Evolutionary conservation across 2,888 invertebrate species (phyloP).

Genomic region (Elmis aenea): DNA sequence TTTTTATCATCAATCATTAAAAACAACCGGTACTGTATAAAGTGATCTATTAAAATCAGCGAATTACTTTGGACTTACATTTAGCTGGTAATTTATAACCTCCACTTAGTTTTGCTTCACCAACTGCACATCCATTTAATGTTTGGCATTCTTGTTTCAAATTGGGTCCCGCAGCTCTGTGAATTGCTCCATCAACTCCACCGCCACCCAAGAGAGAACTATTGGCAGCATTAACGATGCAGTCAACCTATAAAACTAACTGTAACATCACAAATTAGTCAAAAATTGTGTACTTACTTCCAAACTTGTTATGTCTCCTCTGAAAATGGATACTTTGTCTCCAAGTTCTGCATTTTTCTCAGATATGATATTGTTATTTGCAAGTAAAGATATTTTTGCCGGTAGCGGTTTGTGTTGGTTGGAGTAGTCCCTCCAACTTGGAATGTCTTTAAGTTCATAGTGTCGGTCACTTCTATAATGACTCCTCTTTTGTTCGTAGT

Average conservation of each 20-base stretch:
- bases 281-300: slow-evolving; percentile 49
- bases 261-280: background rate
- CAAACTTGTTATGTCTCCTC: slow-evolving; percentile 78
- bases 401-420: slow-evolving; percentile 29
- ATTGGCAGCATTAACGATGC: slow-evolving; percentile 90
- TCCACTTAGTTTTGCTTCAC: slow-evolving; percentile 77
- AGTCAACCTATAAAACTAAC: slow-evolving; percentile 59
- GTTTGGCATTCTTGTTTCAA: slow-evolving; percentile 67
- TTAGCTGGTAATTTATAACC: slow-evolving; percentile 79
- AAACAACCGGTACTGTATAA: too few species aligned
- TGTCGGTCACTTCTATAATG: slow-evolving; percentile 47
- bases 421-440: slow-evolving; percentile 55
- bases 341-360: slow-evolving; percentile 48
- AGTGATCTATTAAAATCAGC: too few species aligned
- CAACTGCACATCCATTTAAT: slow-evolving; percentile 72
- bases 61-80: slow-evolving; percentile 54
- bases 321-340: slow-evolving; percentile 62
- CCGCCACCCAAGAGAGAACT: slow-evolving; percentile 70
- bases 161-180: slow-evolving; percentile 68
- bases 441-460: slow-evolving; percentile 47
- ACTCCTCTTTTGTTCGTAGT: slow-evolving; percentile 52
- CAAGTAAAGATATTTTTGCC: slow-evolving; percentile 37
- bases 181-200: slow-evolving; percentile 90
- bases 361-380: slow-evolving; percentile 42
- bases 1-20: too few species aligned